Base-by-base conservation (phyloP, 2,113 vertebrate species). In the Ancistrus triradiatus region DNA sequence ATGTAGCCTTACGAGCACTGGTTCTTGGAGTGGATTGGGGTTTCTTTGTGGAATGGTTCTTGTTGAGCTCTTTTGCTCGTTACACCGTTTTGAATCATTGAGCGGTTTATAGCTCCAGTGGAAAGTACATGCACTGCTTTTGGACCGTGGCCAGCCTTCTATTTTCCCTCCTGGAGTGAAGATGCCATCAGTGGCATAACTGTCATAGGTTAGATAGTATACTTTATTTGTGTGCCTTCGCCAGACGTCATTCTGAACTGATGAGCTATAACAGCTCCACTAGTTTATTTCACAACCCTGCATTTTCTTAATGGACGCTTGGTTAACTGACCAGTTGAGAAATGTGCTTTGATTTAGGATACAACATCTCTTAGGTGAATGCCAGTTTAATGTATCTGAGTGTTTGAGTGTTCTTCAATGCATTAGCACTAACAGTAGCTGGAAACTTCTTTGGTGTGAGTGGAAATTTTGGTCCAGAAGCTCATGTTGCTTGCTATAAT, bases 161-260 rank as follows among this genome's bases (percentile, higher is more conserved):
- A 7, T 46, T 44, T 44, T 18, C 15, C 7, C n/a, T 2, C 15
- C 4, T 5, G 27, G 27, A 31, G 7, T 31, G 27, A 31, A 31
- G 27, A 31, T 31, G 27, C 27, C 27, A 31, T 31, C 3, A 3
- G 27, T 31, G 27, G 27, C 27, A 8, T 22, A 14, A 28, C 18
- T 68, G 67, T 60, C 27, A 18, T 14, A 24, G 46, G 42, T 59
- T 42, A 60, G 59, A 52, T 63, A 25, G 15, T 33, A 61, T 68
- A 22, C 15, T 31, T n/a, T 66, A 9, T 52, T 49, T 22, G 38
- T 22, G 8, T 68, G 83, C 53, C 63, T 67, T 59, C 59, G 25
- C 64, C 70, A 78, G 74, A 74, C 68, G 49, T 81, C 81, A 80
- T 76, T 66, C 63, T 24, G 63, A 59, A 73, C 64, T 31, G 27